Base-by-base conservation (phyloP, 1,140 invertebrate genomes). In the Magallana angulata region DNA sequence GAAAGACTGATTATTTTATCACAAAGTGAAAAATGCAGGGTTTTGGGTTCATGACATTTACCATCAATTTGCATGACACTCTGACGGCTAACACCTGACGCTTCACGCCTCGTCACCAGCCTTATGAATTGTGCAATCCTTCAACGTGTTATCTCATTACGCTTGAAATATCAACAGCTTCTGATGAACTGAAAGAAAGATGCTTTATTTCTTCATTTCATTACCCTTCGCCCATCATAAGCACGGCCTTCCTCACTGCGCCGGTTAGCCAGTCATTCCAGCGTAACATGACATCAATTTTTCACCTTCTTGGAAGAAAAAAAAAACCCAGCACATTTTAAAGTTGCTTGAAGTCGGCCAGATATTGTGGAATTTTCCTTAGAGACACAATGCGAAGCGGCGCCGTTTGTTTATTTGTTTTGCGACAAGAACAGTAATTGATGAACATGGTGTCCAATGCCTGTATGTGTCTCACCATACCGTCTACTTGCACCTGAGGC, bases 41-140 rank as follows among this genome's bases (percentile, higher is more conserved):
- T 82, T 85, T 82, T 5, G 58, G 82, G 87, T 84, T 88, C 68
- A n/a, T 88, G 87, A 88, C 87, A 88, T 68, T 85, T 58, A 82
- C 24, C 87, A 88, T 88, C 60, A 85, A 88, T 88, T 68, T 60
- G 48, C 14, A 84, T 88, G 87, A 80, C 87, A 88, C 82, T 68
- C 81, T 85, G 87, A 88, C 76, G 76, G 30, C 57, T 88, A 64
- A 85, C 87, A 88, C 84, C 85, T 85, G 87, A 84, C 64, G 82
- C 57, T 68, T 68, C 76, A 88, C 57, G 87, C 87, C 58, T 88
- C 76, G 62, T 58, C 84, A 84, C 84, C 62, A 68, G 24, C 60
- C 76, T 88, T 85, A 88, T 88, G 62, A 84, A 64, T 82, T 88
- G 84, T 85, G 71, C 84, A 64, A 80, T 68, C 56, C 80, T 68